Percentiles rank a stretch among this genome's conserved stretches.
Conservation (phyloP, 2,113 vertebrate species). For the Aramus guarauna region DNA sequence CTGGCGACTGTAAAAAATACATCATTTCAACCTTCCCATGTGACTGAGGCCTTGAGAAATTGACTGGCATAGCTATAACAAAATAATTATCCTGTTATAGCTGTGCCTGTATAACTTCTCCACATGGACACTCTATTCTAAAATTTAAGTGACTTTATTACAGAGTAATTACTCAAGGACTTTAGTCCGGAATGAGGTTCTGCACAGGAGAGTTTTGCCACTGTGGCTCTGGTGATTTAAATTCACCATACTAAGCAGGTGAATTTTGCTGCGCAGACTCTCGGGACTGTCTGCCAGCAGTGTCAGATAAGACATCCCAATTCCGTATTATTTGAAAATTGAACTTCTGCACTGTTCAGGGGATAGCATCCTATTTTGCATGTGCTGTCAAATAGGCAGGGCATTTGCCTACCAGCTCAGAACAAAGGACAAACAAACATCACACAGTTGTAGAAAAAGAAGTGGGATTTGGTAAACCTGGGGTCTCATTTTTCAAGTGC, state of each 20-base stretch:
- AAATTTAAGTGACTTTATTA: conserved; percentile 64
- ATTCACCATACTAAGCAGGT: conserved; percentile 28
- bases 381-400: not conserved
- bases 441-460: not conserved
- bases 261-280: conserved; percentile 8
- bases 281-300: not conserved
- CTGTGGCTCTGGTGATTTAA: conserved; percentile 28
- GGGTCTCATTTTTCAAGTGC: not conserved
- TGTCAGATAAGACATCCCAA: conserved; percentile 21
- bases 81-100: conserved; percentile 59
- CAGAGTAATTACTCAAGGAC: conserved; percentile 57
- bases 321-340: conserved; percentile 7
- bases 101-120: conserved; percentile 46
- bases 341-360: not conserved
- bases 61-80: conserved; percentile 47
- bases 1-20: conserved; percentile 41
- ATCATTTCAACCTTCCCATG: conserved; percentile 37
- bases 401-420: not conserved
- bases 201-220: conserved; percentile 5
- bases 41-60: conserved; percentile 34
- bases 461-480: not conserved
- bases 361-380: not conserved
- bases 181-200: conserved; percentile 13
- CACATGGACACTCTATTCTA: conserved; percentile 31
- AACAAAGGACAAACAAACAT: not conserved